A percentile compares a stretch with the other conserved stretches of the same genome.
Evolutionary conservation across 2,113 vertebrate species (phyloP).

Genomic region (Geococcyx californianus): DNA sequence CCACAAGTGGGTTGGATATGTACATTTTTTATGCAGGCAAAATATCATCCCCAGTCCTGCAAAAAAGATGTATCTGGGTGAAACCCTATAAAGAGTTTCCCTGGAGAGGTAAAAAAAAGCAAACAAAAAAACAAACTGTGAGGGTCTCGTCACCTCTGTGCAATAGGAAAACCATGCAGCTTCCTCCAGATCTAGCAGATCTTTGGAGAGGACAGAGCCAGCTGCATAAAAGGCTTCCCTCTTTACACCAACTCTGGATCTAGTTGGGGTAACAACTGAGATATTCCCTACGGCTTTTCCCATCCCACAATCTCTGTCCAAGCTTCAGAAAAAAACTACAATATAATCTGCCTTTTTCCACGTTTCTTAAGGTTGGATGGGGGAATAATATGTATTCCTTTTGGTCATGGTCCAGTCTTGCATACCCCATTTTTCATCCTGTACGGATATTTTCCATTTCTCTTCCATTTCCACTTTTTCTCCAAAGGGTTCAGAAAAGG

Average conservation of each 20-base stretch:
- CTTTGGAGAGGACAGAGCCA: neutral
- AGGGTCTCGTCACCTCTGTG: constrained; percentile 13
- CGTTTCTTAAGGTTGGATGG: neutral
- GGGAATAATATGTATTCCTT: neutral
- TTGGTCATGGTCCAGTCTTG: neutral
- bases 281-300: neutral
- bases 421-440: neutral
- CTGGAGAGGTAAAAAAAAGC: constrained; percentile 23
- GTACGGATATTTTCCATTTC: neutral
- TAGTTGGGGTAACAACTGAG: neutral
- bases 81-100: neutral
- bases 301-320: neutral
- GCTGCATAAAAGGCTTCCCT: neutral
- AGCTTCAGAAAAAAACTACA: neutral
- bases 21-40: constrained; percentile 57
- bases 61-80: neutral
- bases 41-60: constrained; percentile 55
- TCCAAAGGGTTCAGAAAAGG: neutral
- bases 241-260: neutral
- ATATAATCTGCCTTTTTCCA: neutral
- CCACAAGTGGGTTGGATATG: neutral
- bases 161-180: neutral
- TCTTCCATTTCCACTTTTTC: neutral
- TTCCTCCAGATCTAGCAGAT: neutral
- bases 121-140: neutral